Conservation (phyloP, 2,113 vertebrate species). For the Psittacula cyanocephala region DNA sequence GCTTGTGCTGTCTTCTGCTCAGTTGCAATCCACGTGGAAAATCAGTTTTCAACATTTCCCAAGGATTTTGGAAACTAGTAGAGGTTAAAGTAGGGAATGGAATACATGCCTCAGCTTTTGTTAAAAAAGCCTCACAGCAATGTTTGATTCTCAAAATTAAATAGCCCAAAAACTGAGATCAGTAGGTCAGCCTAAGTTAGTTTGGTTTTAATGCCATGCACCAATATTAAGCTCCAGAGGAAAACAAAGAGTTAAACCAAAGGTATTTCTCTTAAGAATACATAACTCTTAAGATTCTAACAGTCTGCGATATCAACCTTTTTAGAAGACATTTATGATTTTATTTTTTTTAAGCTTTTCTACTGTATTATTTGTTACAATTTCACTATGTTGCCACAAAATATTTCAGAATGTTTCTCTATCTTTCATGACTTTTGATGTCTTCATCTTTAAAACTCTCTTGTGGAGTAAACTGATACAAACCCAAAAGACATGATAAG, state of each 20-base stretch:
- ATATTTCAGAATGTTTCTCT: not conserved
- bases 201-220: not conserved
- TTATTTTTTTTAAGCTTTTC: not conserved
- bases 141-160: not conserved
- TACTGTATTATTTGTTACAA: not conserved
- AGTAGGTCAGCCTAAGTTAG: not conserved
- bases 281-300: not conserved
- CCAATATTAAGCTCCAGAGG: not conserved
- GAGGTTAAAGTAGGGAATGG: not conserved
- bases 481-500: not conserved
- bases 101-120: not conserved
- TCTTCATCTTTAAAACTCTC: not conserved
- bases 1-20: not conserved
- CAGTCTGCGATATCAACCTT: not conserved
- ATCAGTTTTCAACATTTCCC: not conserved
- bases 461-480: not conserved
- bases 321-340: accelerated
- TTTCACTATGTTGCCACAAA: not conserved
- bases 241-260: not conserved
- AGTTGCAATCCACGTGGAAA: not conserved
- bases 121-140: not conserved
- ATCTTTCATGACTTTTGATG: not conserved
- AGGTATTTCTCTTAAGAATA: not conserved
- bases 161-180: not conserved
- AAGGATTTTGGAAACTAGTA: not conserved